Conservation (phyloP, 2,113 vertebrate genomes). For the Chloropsis hardwickii region DNA sequence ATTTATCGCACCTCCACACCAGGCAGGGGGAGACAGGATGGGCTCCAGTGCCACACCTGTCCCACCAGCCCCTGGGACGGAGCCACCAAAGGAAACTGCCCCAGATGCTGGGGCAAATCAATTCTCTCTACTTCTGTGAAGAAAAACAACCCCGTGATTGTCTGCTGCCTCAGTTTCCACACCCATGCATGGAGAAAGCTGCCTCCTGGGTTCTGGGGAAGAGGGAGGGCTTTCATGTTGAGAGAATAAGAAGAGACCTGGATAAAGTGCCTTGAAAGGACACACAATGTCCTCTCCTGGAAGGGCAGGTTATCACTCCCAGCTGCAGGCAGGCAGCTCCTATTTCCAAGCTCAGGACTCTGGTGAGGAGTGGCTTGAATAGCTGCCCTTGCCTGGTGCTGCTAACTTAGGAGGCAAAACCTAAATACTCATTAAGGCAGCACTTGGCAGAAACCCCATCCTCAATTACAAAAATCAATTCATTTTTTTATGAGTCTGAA, state of each 20-base stretch:
- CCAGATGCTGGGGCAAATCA: background rate
- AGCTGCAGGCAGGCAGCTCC: background rate
- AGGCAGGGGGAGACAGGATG: background rate
- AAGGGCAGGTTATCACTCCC: background rate
- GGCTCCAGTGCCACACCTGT: background rate
- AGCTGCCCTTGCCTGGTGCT: background rate
- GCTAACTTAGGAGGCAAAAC: slow-evolving; percentile 20
- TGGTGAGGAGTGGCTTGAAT: background rate
- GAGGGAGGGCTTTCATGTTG: background rate
- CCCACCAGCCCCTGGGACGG: background rate
- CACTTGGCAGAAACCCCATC: slow-evolving; percentile 51
- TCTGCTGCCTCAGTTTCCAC: slow-evolving; percentile 25
- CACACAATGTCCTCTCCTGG: background rate
- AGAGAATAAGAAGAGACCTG: background rate
- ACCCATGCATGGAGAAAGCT: background rate
- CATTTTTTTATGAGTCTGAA: slow-evolving; percentile 23
- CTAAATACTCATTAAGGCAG: slow-evolving; percentile 43
- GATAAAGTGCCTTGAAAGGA: background rate
- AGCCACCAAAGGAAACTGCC: background rate
- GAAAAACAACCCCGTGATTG: background rate
- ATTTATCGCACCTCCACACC: too few species aligned
- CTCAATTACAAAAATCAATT: slow-evolving; percentile 52
- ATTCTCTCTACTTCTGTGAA: background rate
- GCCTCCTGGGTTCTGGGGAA: background rate
- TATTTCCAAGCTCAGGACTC: background rate